Conservation (phyloP, 2,888 invertebrate species). For the Dyspetes luteomarginatus region DNA sequence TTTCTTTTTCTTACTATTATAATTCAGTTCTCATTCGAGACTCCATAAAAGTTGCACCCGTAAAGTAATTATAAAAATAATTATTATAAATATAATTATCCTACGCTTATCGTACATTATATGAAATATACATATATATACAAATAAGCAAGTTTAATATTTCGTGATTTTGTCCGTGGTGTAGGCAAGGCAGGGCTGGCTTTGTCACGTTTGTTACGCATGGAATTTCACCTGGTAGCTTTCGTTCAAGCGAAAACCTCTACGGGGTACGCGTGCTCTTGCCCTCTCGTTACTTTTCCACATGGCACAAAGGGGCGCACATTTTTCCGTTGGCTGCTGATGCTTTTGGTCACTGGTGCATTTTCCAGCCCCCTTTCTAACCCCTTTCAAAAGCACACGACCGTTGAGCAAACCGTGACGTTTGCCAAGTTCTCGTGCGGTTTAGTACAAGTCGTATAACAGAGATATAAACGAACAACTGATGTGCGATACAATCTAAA, state of each 20-base stretch:
- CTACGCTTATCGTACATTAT: no score
- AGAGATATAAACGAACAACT: constrained; percentile 15
- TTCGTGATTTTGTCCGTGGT: no score
- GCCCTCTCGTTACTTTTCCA: background rate
- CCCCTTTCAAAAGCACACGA: constrained; percentile 9
- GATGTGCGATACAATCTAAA: background rate
- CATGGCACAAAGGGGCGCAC: constrained; percentile 18
- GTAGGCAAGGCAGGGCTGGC: no score
- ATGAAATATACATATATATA: no score
- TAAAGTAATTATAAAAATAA: no score
- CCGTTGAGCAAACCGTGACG: constrained; percentile 47
- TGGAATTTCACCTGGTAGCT: constrained; percentile 24
- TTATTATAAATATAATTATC: no score
- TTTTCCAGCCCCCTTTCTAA: constrained; percentile 20
- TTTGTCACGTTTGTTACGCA: constrained; percentile 16
- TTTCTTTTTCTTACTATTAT: no score
- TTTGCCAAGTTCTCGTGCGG: constrained; percentile 35
- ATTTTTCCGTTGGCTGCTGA: constrained; percentile 40
- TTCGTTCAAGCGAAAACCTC: background rate
- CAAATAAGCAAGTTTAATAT: no score
- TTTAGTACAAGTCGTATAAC: constrained; percentile 55
- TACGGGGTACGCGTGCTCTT: no score
- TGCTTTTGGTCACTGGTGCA: constrained; percentile 35
- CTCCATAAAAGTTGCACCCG: no score
- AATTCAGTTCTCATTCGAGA: no score